Evolutionary conservation across 2,113 vertebrate genomes (phyloP), one percentile per base, ranked within the genome.

Genomic region (Axis porcinus): DNA sequence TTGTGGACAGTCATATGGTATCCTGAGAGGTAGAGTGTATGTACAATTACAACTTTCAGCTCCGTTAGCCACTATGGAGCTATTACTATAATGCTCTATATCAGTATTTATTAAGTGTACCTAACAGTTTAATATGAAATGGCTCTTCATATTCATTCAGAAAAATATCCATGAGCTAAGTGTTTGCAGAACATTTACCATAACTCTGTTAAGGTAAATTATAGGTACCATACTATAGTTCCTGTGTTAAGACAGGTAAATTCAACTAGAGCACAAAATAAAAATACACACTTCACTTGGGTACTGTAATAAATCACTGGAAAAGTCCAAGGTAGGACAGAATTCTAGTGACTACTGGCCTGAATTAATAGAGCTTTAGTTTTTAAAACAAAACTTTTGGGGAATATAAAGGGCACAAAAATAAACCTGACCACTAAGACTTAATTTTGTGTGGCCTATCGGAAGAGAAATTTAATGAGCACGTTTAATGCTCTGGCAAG

Each of bases 131-230:
- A 93, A 16, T 57, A 86, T 84, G 10, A 91, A 96, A 89, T 13
- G 11, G 62, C 2, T 64, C 17, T 81, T 96, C 36, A n/a, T 84
- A 70, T 76, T 83, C 93, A 11, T 96, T 94, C 36, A 52, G 57
- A 96, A 96, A 43, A 86, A 16, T 79, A 67, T 84, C 27, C 15
- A 57, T 57, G 55, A 86, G 33, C 50, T 86, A 40, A 85, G 93
- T 95, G 57, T 86, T 93, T 97, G 30, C 74, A 95, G 19, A 90
- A 81, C 40, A 94, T 64, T 93, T 45, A 55, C 92, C 15, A 28
- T 94, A 67, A 79, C 40, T 54, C 36, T 81, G 0, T 33, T 64
- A 86, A 84, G 55, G 13, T 10, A 86, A 92, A 86, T 74, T 50
- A 33, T 50, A 91, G 33, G 28, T 76, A 54, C 23, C n/a, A 7